Base-by-base conservation (phyloP, 2,113 vertebrate species). In the Pterocles burchelli region DNA sequence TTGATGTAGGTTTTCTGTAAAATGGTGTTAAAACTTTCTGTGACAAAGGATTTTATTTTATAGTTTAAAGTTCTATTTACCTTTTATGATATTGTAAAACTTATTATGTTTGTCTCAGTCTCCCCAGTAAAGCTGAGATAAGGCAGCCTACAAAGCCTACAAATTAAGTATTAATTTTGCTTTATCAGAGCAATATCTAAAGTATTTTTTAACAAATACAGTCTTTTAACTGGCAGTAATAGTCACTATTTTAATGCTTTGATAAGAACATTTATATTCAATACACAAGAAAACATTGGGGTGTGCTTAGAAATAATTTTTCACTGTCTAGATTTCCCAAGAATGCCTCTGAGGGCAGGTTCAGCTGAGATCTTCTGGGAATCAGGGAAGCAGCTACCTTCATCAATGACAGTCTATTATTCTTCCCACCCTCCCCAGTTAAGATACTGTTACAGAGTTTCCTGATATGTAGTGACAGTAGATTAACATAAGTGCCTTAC, bases 1-100 rank as follows among this genome's bases (percentile, higher is more conserved):
- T 67, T 74, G 48, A 76, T 79, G 18, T n/a, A 6, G 7, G 5
- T 55, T 45, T 90, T 78, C 75, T 81, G 63, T 58, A 85, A 95
- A 93, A 84, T 38, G 2, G 21, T 92, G 25, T 67, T 95, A 68
- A 82, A 85, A 93, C 33, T 46, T 96, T 89, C 46, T 58, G 14
- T 62, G 82, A 73, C n/a, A 49, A 75, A 91, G 29, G 82, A 83
- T 88, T 94, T 86, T 89, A 88, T 96, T 90, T 94, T 26, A 46
- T 52, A 62, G 41, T 62, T 89, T 95, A 93, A 63, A 8, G 15
- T 74, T 96, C 92, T 97, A 85, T 96, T 97, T 98, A 97, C 75
- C 72, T 93, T 97, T 96, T 96, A 88, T 96, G 93, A 95, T 89
- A 91, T 51, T 52, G 59, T 76, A 54, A 96, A 92, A n/a, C 70